Percentiles rank a stretch among this genome's conserved stretches.
phyloP scores from a whole-genome alignment of 2,888 invertebrate genomes.

The Allophyes oxyacanthae region DNA sequence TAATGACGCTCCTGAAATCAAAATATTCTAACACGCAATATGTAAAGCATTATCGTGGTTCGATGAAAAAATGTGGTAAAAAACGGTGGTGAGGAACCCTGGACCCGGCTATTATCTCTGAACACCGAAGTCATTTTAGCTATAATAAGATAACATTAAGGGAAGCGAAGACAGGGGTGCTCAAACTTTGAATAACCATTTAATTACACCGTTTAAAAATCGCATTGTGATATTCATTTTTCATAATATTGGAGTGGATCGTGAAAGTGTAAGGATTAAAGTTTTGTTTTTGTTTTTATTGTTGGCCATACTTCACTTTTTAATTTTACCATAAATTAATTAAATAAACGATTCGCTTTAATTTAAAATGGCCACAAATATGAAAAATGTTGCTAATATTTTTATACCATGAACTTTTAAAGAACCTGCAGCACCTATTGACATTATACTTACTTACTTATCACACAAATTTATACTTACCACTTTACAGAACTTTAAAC shows the following conservation, averaged over 20 bases:
- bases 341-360: no score
- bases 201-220: no score
- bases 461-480: neutral
- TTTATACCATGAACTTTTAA: neutral
- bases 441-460: neutral
- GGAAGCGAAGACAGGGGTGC: constrained; percentile 68
- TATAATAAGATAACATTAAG: constrained; percentile 89
- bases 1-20: constrained; percentile 71
- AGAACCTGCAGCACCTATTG: no score
- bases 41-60: constrained; percentile 81
- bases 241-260: no score
- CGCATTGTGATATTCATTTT: no score
- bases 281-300: no score
- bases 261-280: no score
- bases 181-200: constrained; percentile 66
- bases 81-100: constrained; percentile 81
- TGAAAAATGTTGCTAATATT: no score
- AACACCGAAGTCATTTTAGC: constrained; percentile 89
- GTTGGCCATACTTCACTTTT: no score
- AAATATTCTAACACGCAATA: constrained; percentile 80
- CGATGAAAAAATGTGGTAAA: constrained; percentile 76
- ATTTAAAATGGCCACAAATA: no score
- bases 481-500: constrained; percentile 47
- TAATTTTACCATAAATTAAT: no score
- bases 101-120: constrained; percentile 84